phyloP scores from a whole-genome alignment of 2,113 vertebrate genomes.

The Brachyhypopomus occidentalis region DNA sequence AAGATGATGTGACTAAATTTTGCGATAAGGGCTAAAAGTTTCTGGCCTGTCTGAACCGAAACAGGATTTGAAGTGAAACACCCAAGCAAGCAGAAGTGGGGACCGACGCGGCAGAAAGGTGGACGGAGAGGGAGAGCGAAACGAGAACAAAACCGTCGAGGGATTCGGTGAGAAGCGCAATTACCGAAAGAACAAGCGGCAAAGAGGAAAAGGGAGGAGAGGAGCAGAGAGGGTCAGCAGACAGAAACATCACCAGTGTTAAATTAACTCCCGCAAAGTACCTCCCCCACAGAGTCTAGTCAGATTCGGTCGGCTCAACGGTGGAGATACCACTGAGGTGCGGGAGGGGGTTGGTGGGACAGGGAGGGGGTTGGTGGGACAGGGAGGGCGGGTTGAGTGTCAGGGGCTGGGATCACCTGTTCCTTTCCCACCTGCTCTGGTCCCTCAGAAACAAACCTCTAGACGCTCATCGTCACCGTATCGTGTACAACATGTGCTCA shows the following conservation, averaged over 20 bases:
- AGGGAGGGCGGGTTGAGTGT: conserved; percentile 48
- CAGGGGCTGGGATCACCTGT: conserved; percentile 55
- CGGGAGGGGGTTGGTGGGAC: too few relatives aligned
- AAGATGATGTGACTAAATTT: background rate
- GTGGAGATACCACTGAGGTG: background rate
- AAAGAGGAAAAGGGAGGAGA: background rate
- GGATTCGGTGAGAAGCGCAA: too few relatives aligned
- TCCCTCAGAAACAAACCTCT: conserved; percentile 40
- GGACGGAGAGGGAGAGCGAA: background rate
- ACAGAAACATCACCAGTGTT: background rate
- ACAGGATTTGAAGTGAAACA: too few relatives aligned
- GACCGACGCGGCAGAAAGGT: conserved; percentile 23
- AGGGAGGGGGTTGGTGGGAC: background rate
- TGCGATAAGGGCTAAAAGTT: too few relatives aligned
- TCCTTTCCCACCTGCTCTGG: conserved; percentile 57
- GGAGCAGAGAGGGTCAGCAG: background rate
- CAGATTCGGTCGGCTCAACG: background rate
- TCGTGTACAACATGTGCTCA: background rate
- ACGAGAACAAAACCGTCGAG: background rate
- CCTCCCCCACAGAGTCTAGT: background rate
- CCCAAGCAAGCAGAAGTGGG: conserved; percentile 39
- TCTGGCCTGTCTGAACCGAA: too few relatives aligned
- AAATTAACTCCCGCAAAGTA: background rate
- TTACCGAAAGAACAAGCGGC: background rate
- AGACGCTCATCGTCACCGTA: conserved; percentile 23